Conservation (phyloP, 2,888 invertebrate genomes). For the Scrobipalpa costella region DNA sequence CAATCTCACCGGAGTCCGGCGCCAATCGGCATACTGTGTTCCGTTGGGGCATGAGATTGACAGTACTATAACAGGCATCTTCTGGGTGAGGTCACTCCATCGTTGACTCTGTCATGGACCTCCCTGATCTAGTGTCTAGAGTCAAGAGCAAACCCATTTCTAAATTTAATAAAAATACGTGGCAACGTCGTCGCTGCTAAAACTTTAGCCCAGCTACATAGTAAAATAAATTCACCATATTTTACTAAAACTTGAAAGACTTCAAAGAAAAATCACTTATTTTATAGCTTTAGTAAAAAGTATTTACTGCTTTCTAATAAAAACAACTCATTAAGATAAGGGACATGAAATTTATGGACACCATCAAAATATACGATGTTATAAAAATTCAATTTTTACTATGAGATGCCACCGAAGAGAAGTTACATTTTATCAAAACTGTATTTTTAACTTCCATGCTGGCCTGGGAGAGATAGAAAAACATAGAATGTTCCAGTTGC, state of each 20-base stretch:
- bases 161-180: too few species aligned
- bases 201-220: too few species aligned
- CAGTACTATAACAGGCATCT: too few species aligned
- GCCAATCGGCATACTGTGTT: too few species aligned
- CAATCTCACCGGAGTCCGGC: too few species aligned
- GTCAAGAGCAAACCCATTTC: too few species aligned
- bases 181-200: too few species aligned
- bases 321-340: slow-evolving; percentile 6
- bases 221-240: background rate
- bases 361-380: background rate
- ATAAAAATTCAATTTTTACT: slow-evolving; percentile 8
- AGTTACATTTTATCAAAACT: background rate
- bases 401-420: background rate
- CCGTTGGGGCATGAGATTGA: too few species aligned
- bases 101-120: too few species aligned
- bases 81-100: too few species aligned
- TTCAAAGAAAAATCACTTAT: background rate
- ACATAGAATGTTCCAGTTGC: too few species aligned
- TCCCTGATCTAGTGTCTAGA: too few species aligned
- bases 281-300: background rate
- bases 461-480: background rate
- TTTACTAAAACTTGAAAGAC: background rate
- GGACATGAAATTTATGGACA: slow-evolving; percentile 3
- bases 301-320: slow-evolving; percentile 8
- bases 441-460: background rate